A percentile compares a stretch with the other conserved stretches of the same genome.
phyloP scores from a whole-genome alignment of 2,888 invertebrate species.

The Lissonota sp. region DNA sequence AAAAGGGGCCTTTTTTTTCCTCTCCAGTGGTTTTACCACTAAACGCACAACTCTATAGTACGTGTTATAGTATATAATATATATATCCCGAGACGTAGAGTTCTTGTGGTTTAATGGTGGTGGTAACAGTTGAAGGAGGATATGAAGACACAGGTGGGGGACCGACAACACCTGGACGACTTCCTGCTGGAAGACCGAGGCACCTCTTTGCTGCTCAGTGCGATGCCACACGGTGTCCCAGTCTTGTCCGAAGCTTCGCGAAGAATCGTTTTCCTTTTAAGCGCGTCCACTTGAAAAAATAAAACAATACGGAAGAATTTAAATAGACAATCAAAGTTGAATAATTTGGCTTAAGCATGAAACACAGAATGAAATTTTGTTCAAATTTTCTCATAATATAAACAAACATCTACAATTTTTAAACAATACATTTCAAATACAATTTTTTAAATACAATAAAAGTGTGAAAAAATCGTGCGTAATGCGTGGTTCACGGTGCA shows the following conservation, averaged over 20 bases:
- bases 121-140: constrained; percentile 35
- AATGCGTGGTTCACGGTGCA: constrained; percentile 62
- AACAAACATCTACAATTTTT: not conserved
- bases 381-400: not conserved
- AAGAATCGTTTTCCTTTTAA: not conserved
- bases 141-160: constrained; percentile 57
- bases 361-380: not conserved
- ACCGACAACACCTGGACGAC: constrained; percentile 68
- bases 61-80: not conserved
- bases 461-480: constrained; percentile 32
- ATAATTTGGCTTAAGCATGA: not conserved
- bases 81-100: not conserved
- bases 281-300: no score
- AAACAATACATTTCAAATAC: not conserved
- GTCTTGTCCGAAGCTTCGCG: constrained; percentile 49
- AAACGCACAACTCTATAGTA: not conserved
- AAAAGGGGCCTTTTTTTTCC: not conserved
- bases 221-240: constrained; percentile 45
- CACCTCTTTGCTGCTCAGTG: constrained; percentile 42
- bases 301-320: no score
- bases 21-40: no score
- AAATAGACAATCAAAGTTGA: not conserved
- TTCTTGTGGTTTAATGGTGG: constrained; percentile 17
- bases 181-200: constrained; percentile 66
- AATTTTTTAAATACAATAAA: no score